Conservation (phyloP, 2,888 invertebrate genomes). For the Agonopterix heracliana region DNA sequence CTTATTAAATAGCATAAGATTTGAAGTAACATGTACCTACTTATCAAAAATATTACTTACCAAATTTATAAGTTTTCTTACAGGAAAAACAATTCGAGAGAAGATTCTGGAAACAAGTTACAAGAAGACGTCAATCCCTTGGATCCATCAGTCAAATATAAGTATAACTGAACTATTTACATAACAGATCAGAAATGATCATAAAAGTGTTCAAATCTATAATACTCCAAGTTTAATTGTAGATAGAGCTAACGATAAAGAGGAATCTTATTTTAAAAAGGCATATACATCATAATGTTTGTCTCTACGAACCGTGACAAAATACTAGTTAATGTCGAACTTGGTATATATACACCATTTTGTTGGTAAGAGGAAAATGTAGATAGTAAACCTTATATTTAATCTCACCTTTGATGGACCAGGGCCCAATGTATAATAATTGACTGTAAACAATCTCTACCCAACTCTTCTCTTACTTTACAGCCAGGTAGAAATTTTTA, state of each 20-base stretch:
- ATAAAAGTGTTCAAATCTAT: constrained; percentile 5
- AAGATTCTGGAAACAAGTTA: constrained; percentile 87
- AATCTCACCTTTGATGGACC: not conserved
- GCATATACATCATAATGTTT: too few species aligned
- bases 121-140: constrained; percentile 80
- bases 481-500: too few species aligned
- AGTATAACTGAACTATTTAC: constrained; percentile 11
- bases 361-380: not conserved
- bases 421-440: not conserved
- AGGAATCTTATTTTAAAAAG: too few species aligned
- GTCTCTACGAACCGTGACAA: not conserved
- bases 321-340: too few species aligned
- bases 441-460: too few species aligned
- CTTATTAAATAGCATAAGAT: too few species aligned
- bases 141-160: constrained; percentile 68
- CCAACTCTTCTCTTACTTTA: too few species aligned
- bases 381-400: not conserved
- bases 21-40: too few species aligned
- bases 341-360: too few species aligned
- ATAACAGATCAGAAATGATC: not conserved
- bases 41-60: too few species aligned
- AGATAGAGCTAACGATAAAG: not conserved
- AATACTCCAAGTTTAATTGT: not conserved
- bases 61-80: constrained; percentile 32
- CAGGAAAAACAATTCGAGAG: constrained; percentile 87